Conservation (phyloP, 2,797 vertebrate genomes). For the Acipenser ruthenus region DNA sequence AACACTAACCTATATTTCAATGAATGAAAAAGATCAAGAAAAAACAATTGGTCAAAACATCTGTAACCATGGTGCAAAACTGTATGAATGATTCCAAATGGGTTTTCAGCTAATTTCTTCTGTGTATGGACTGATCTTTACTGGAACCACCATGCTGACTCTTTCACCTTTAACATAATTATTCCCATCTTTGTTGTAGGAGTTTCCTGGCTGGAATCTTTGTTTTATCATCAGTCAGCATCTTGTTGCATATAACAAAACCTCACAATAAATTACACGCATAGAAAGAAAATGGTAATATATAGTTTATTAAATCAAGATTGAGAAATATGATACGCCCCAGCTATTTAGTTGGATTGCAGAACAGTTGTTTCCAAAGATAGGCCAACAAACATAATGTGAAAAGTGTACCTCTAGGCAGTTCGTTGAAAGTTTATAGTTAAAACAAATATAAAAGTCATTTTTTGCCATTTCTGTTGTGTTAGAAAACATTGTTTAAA, state of each 20-base stretch:
- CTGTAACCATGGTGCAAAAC: background rate
- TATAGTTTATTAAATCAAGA: background rate
- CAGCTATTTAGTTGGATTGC: background rate
- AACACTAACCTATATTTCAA: too few relatives aligned
- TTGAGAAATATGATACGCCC: background rate
- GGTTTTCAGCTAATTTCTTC: background rate
- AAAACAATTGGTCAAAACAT: too few relatives aligned
- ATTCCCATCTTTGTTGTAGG: conserved; percentile 2
- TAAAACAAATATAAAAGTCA: background rate
- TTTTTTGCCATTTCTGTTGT: background rate
- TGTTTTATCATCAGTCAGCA: conserved; percentile 11
- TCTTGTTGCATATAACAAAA: conserved; percentile 5
- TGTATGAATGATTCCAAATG: conserved; percentile 1
- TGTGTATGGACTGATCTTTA: background rate
- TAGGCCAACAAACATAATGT: background rate
- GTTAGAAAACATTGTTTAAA: background rate
- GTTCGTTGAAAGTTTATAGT: background rate
- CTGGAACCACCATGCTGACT: background rate
- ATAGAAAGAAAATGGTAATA: background rate
- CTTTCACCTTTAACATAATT: background rate
- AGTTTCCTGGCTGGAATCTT: conserved; percentile 9
- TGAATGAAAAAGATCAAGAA: too few relatives aligned
- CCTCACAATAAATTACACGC: conserved; percentile 1
- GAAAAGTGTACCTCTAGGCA: background rate
- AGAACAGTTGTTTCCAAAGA: background rate